Conservation (phyloP, 2,797 vertebrate genomes). For the Florisuga fusca region DNA sequence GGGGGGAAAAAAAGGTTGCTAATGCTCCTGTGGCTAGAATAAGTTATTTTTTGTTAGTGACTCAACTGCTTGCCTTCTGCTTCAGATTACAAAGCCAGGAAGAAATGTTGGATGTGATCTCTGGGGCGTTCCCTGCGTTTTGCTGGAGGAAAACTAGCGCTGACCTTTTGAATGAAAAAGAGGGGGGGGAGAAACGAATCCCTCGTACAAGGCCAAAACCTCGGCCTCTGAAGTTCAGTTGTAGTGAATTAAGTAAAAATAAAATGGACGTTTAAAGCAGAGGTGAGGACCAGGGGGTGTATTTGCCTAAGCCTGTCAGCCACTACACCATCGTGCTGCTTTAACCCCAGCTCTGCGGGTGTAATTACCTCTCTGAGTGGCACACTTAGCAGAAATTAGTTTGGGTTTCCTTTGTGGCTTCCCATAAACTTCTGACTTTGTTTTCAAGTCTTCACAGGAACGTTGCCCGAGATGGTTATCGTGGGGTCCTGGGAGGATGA, state of each 20-base stretch:
- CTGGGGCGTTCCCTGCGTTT: neutral
- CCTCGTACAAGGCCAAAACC: neutral
- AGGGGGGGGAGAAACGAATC: accelerated
- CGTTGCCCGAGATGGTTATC: neutral
- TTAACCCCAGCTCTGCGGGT: neutral
- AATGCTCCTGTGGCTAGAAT: neutral
- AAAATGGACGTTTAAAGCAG: neutral
- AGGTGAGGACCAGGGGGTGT: accelerated
- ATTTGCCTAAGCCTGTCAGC: neutral
- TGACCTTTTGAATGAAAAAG: neutral
- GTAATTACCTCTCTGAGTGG: neutral
- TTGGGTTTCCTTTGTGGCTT: conserved; percentile 49
- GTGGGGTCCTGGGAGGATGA: neutral
- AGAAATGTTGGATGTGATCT: neutral
- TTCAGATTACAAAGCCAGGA: neutral
- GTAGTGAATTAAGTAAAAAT: neutral
- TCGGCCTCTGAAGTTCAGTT: neutral
- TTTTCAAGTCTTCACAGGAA: neutral
- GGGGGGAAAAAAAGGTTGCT: no score
- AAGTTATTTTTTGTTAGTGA: neutral
- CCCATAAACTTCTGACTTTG: neutral
- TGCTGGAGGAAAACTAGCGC: accelerated
- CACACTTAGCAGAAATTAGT: conserved; percentile 25
- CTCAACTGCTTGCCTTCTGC: no score
- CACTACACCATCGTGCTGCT: accelerated